phyloP scores from a whole-genome alignment of 2,113 vertebrate species.

The Prinia subflava region DNA sequence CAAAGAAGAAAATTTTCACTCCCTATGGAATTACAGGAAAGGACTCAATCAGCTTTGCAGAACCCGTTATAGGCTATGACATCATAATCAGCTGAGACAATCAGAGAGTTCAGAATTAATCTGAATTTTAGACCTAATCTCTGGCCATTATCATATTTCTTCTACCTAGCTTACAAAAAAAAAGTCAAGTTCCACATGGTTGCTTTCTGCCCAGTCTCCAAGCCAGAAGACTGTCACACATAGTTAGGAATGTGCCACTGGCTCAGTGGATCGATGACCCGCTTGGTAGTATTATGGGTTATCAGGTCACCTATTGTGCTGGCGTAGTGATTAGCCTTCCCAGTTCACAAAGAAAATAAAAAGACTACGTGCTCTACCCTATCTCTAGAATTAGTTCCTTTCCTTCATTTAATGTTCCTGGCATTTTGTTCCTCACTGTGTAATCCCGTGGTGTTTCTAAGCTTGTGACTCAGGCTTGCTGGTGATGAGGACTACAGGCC shows the following conservation, averaged over 20 bases:
- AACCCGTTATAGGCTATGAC: neutral
- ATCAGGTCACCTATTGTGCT: neutral
- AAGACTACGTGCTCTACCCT: neutral
- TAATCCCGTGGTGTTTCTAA: neutral
- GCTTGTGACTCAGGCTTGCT: neutral
- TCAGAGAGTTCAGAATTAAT: constrained; percentile 2
- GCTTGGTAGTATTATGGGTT: neutral
- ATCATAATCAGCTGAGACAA: neutral
- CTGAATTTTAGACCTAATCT: neutral
- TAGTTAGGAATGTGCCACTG: neutral
- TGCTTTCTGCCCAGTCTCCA: neutral
- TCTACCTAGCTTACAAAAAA: neutral
- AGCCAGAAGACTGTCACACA: neutral
- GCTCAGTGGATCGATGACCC: neutral
- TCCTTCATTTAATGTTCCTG: neutral
- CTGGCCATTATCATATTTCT: neutral
- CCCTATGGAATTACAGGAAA: neutral
- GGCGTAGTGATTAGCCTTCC: neutral
- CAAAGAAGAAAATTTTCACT: neutral
- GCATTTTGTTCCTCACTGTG: neutral
- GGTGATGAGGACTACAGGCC: neutral
- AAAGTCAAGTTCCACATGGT: neutral
- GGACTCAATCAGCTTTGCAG: neutral
- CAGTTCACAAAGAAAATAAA: neutral
- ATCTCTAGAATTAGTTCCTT: neutral